A percentile compares a stretch with the other conserved stretches of the same genome.
These are phyloP conservation scores for Astyanax mexicanus DNA, from an alignment of 2,797 vertebrate species.

Conservation along the genomic window DNA sequence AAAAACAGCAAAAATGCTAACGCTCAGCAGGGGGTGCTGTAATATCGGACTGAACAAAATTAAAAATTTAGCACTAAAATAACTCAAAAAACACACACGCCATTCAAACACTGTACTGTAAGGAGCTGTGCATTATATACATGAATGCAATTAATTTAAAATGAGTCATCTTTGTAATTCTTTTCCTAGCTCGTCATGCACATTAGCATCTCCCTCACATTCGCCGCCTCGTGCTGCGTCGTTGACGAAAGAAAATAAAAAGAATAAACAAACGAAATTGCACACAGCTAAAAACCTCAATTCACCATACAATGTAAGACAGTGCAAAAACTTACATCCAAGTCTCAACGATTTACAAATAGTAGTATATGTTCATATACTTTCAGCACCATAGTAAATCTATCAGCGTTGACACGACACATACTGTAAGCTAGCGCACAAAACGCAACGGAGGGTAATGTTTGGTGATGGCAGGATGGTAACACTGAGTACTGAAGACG, in stretches of 20 bases:
- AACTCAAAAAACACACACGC: slow-evolving; percentile 45
- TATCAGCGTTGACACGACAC: slow-evolving; percentile 80
- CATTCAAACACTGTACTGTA: slow-evolving; percentile 67
- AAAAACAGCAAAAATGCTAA: not conserved
- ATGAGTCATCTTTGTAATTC: slow-evolving; percentile 48
- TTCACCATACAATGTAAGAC: slow-evolving; percentile 75
- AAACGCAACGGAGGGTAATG: slow-evolving; percentile 60
- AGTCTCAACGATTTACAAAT: slow-evolving; percentile 82
- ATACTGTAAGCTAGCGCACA: slow-evolving; percentile 66
- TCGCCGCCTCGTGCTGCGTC: slow-evolving; percentile 55
- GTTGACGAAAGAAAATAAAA: slow-evolving; percentile 61
- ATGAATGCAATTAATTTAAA: slow-evolving; percentile 74
- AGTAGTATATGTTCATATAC: slow-evolving; percentile 76
- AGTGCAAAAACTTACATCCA: slow-evolving; percentile 78
- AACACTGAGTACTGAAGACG: too few species aligned
- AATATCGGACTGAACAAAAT: slow-evolving; percentile 26
- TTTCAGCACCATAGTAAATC: slow-evolving; percentile 84
- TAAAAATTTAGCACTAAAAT: slow-evolving; percentile 9
- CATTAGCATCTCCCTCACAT: slow-evolving; percentile 68
- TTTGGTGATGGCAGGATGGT: slow-evolving; percentile 56
- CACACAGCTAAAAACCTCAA: slow-evolving; percentile 75
- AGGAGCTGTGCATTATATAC: slow-evolving; percentile 64
- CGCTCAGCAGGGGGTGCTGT: slow-evolving; percentile 62
- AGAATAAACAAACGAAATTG: slow-evolving; percentile 55
- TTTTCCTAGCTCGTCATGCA: slow-evolving; percentile 68